A percentile compares a stretch with the other conserved stretches of the same genome.
These are phyloP conservation scores for Sebastes umbrosus DNA, from an alignment of 2,797 vertebrate genomes.

Conservation along the genomic window DNA sequence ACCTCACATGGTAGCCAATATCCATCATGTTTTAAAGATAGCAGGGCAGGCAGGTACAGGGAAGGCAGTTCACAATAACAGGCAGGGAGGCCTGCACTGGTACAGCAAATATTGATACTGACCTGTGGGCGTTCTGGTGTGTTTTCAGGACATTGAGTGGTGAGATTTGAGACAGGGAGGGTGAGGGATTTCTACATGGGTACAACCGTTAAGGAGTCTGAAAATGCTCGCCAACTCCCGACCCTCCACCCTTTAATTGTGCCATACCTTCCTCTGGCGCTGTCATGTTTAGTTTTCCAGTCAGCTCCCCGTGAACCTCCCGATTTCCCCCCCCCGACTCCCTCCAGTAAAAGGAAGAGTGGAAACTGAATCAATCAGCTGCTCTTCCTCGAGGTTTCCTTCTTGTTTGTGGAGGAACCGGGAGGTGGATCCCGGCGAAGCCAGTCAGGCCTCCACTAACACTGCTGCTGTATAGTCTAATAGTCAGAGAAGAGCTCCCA, in stretches of 20 bases:
- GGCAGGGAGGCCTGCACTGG: conserved; percentile 13
- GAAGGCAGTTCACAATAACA: conserved; percentile 40
- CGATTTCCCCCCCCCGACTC: conserved; percentile 20
- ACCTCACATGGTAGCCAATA: conserved; percentile 18
- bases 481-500: conserved; percentile 51
- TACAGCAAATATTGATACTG: conserved; percentile 67
- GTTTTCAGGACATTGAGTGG: conserved; percentile 36
- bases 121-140: conserved; percentile 38
- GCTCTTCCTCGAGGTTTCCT: conserved; percentile 59
- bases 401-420: conserved; percentile 66
- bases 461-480: conserved; percentile 52
- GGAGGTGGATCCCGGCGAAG: conserved; percentile 57
- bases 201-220: conserved; percentile 17
- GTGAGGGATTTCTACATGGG: conserved; percentile 25
- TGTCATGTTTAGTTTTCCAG: conserved; percentile 75
- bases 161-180: conserved; percentile 3
- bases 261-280: conserved; percentile 34
- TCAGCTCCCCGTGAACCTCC: conserved; percentile 30
- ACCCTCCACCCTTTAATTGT: conserved; percentile 14
- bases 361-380: conserved; percentile 63
- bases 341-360: conserved; percentile 42
- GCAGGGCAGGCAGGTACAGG: conserved; percentile 11
- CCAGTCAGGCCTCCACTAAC: conserved; percentile 50
- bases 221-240: not conserved
- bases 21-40: conserved; percentile 43